A percentile compares a stretch with the other conserved stretches of the same genome.
Conservation (phyloP, 2,888 invertebrate genomes). For the Melikaiella ostensackeni region DNA sequence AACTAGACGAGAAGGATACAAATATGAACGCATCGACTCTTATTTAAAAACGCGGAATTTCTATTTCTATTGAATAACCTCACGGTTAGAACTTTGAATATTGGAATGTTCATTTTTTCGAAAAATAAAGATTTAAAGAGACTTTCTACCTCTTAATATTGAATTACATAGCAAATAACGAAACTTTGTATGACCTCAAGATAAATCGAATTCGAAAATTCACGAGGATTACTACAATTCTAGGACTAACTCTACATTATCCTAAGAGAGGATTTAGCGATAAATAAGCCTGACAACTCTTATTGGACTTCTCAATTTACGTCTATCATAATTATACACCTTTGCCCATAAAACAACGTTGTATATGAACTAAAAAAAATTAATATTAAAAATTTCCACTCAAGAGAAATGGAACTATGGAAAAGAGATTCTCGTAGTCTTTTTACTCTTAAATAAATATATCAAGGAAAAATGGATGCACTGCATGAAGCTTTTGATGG, state of each 20-base stretch:
- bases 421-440: slow-evolving; percentile 58
- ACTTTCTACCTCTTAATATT: not conserved
- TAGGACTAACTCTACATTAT: slow-evolving; percentile 14
- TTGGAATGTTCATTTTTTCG: slow-evolving; percentile 14
- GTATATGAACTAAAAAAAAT: slow-evolving; percentile 13
- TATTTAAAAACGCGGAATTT: slow-evolving; percentile 5
- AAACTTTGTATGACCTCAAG: not conserved
- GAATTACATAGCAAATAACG: slow-evolving; percentile 4
- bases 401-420: slow-evolving; percentile 18
- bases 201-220: slow-evolving; percentile 37
- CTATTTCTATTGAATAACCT: slow-evolving; percentile 19
- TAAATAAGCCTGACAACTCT: slow-evolving; percentile 31
- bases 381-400: slow-evolving; percentile 18
- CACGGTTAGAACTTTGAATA: slow-evolving; percentile 25
- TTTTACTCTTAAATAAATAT: slow-evolving; percentile 70
- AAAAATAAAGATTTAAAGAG: slow-evolving; percentile 1
- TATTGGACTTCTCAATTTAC: slow-evolving; percentile 23
- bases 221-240: slow-evolving; percentile 26
- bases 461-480: slow-evolving; percentile 60
- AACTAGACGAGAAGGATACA: slow-evolving; percentile 11
- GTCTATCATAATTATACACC: slow-evolving; percentile 20
- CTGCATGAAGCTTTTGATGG: not conserved
- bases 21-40: not conserved
- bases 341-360: slow-evolving; percentile 29
- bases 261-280: slow-evolving; percentile 10